These are phyloP conservation scores for Menidia beryllina DNA, from an alignment of 2,113 vertebrate genomes.

Conservation along the genomic window DNA sequence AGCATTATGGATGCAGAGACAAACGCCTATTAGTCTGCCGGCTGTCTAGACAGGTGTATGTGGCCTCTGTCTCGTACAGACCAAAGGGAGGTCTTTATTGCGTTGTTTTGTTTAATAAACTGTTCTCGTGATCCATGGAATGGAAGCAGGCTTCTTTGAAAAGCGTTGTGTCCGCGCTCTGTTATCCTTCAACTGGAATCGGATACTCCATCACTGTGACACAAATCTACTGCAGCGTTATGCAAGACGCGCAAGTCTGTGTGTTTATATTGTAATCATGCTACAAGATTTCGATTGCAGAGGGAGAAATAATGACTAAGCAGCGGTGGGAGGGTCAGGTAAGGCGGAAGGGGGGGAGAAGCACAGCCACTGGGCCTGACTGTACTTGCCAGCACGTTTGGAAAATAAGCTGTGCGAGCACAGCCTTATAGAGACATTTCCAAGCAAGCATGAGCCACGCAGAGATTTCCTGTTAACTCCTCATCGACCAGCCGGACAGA, in stretches of 20 bases:
- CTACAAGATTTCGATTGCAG: constrained; percentile 8
- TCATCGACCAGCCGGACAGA: constrained; percentile 28
- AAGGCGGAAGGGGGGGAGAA: constrained; percentile 34
- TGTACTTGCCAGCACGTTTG: constrained; percentile 75
- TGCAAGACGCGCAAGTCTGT: background rate
- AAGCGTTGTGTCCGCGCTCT: background rate
- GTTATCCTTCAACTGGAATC: background rate
- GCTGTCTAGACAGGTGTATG: constrained; percentile 20
- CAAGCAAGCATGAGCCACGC: constrained; percentile 53
- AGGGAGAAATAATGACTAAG: constrained; percentile 5
- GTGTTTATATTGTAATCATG: background rate
- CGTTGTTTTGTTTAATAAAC: background rate
- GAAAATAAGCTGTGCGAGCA: constrained; percentile 69
- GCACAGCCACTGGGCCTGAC: constrained; percentile 70
- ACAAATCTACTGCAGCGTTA: background rate
- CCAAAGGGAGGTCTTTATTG: background rate
- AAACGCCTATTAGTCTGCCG: constrained; percentile 15
- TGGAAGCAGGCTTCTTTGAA: background rate
- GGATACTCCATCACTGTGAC: background rate
- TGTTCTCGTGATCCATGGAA: background rate
- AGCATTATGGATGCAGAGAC: constrained; percentile 23
- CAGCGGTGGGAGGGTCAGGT: constrained; percentile 59
- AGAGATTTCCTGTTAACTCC: constrained; percentile 81
- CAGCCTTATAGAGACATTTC: constrained; percentile 83
- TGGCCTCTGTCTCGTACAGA: constrained; percentile 3